phyloP scores from a whole-genome alignment of 2,888 invertebrate species.

The Volucella bombylans region DNA sequence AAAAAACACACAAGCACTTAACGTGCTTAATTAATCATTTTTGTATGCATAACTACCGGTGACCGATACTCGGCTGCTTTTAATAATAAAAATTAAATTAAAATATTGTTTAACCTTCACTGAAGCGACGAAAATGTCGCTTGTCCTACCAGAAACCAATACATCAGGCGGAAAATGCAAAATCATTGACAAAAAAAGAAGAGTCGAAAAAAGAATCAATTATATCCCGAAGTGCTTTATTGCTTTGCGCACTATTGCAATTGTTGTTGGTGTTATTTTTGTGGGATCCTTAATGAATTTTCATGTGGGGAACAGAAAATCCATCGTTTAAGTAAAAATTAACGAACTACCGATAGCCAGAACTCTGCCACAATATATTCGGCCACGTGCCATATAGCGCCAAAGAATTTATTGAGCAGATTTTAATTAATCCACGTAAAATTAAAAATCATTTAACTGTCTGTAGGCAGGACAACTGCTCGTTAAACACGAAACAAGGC shows the following conservation, averaged over 20 bases:
- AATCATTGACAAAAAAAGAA: not conserved
- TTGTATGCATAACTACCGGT: slow-evolving; percentile 27
- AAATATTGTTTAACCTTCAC: slow-evolving; percentile 45
- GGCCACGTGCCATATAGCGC: not conserved
- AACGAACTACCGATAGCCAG: not conserved
- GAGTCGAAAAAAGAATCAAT: slow-evolving; percentile 53
- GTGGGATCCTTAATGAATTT: slow-evolving; percentile 7
- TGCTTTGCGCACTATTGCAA: slow-evolving; percentile 9
- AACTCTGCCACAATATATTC: slow-evolving; percentile 4
- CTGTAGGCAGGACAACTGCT: not conserved
- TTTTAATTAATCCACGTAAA: slow-evolving; percentile 70
- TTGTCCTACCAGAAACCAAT: slow-evolving; percentile 55
- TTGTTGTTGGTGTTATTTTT: not conserved
- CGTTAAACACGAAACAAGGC: not conserved
- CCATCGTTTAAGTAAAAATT: slow-evolving; percentile 57
- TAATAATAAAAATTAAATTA: slow-evolving; percentile 62
- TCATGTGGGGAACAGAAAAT: slow-evolving; percentile 4
- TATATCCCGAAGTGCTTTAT: slow-evolving; percentile 53
- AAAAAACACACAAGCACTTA: not conserved
- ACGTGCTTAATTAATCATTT: slow-evolving; percentile 41
- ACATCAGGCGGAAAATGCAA: slow-evolving; percentile 6
- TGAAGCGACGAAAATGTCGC: slow-evolving; percentile 51
- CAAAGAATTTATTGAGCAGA: slow-evolving; percentile 60
- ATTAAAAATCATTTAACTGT: slow-evolving; percentile 70
- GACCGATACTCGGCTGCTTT: slow-evolving; percentile 28